Evolutionary conservation across 2,797 vertebrate species (phyloP), one percentile per base, ranked within the genome.

Genomic region (Moxostoma hubbsi): DNA sequence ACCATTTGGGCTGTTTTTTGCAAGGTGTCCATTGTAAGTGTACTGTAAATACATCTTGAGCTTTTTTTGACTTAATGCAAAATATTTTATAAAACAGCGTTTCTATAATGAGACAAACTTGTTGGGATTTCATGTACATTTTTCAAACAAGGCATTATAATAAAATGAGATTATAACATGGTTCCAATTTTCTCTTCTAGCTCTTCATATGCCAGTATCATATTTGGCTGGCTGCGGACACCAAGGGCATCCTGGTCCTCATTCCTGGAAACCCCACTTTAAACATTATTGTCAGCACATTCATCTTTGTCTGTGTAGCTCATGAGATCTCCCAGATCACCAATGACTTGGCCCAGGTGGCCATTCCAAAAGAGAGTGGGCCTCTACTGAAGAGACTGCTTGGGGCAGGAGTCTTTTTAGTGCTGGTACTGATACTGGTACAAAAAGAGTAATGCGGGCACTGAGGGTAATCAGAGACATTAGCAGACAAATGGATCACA

Each of bases 151-250:
- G n/a, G n/a, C 53, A 57, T 12, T 47, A 13, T 18, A 57, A n/a
- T 4, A 71, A 8, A 1, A 4, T 1, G 24, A 24, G 24, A 24
- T 66, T 36, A 2, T 49, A 49, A 58, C 24, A 45, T 53, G 45
- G 9, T 50, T 18, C 9, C 10, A 57, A 12, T 76, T 81, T 83
- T 73, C 79, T 91, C 85, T 80, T 68, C 76, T 83, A 99, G 98
- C 96, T 99, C 49, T 99, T 99, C 86, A 99, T 99, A 82, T 99
- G 98, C 88, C 98, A 99, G 68, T 99, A 99, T 87, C 98, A 99
- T 87, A 98, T 99, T 83, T 99, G 98, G 98, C 93, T 99, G 85
- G 97, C 98, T 0, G 98, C 97, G 0, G 98, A 99, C 92, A 99
- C 98, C 46, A 97, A 96, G 85, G 98, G 98, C 1, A 95, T 99